Base-by-base conservation (phyloP, 2,888 invertebrate genomes). In the Trichogramma evanescens region DNA sequence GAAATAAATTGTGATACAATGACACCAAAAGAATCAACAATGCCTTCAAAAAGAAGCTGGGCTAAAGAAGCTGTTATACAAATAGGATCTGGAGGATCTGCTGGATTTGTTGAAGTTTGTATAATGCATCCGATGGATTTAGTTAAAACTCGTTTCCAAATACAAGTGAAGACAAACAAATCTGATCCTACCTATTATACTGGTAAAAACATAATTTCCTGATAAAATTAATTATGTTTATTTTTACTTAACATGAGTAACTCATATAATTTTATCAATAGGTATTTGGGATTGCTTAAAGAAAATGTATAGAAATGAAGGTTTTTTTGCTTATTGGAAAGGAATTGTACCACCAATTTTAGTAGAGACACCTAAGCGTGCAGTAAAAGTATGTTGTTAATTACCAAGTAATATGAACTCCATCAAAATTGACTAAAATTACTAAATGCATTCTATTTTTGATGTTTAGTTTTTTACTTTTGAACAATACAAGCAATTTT, bases 121-220 rank as follows among this genome's bases (percentile, higher is more conserved):
- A 88, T 95, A 56, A 96, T 96, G 95, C 95, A 96, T 80, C 96
- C 96, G 0, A 80, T 96, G 74, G 96, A 96, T 79, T 82, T 96
- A 62, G 87, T 96, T 3, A 96, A 96, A 80, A 96, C 96, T 2
- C 83, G 96, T 68, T 84, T 92, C 68, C 93, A 93, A 79, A 79
- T 93, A 54, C 91, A 91, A 78, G 80, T 80, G 9, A 79, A 78
- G 58, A 79, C 78, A 66, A 69, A 65, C 39, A 65, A 68, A 43
- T 54, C 57, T 7, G 71, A 75, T 65, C 70, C 72, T 56, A 67
- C 70, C 49, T 78, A 78, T 65, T 81, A 82, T 65, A 78, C 79
- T 63, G 77, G 58, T 59, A 51, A 56, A 39, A 6, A 43, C 42
- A 8, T 13, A 43, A 50, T 42, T 41, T 5, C 3, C 43, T 48